Base-by-base conservation (phyloP, 1,140 invertebrate genomes). In the Paracyclopina nana region DNA sequence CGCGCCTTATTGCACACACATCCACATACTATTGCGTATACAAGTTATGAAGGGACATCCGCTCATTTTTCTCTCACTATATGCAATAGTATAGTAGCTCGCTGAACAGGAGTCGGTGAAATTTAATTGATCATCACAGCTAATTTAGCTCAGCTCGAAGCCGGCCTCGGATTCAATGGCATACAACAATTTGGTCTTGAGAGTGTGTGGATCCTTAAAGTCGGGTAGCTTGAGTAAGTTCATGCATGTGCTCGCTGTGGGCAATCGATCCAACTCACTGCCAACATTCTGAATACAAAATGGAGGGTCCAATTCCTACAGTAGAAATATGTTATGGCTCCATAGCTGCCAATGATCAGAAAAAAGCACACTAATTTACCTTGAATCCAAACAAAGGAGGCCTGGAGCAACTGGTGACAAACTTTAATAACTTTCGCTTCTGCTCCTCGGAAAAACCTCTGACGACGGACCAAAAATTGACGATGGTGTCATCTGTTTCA, bases 311-410 rank as follows among this genome's bases (percentile, higher is more conserved):
- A 96, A 64, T 63, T 94, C 86, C 82, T 88, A 57, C 4, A 66
- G 65, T 46, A 59, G 55, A 25, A 16, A n/a, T n/a, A 31, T 9
- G 29, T 31, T 31, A 31, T 31, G 29, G 9, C 9, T 14, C 9
- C 29, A 31, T 9, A 9, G 14, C 14, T 14, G 29, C 14, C 29
- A 31, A 9, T 14, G 9, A 9, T 31, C 9, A 31, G 29, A 31
- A 14, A 31, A 31, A 9, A 31, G 29, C 9, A 9, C 29, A 31
- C 9, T 9, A 31, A 31, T n/a, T 52, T 54, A 57, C 86, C 74
- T 91, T 95, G 61, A 96, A 97, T 12, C 92, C 92, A 18, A 95
- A 66, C n/a, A 96, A 68, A 4, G 92, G 92, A n/a, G 90, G 87
- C 57, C 88, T 65, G 0, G 90, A 95, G 60, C 88, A 95, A 61